Conservation (phyloP, 2,888 invertebrate genomes). For the Ophion ventricosus region DNA sequence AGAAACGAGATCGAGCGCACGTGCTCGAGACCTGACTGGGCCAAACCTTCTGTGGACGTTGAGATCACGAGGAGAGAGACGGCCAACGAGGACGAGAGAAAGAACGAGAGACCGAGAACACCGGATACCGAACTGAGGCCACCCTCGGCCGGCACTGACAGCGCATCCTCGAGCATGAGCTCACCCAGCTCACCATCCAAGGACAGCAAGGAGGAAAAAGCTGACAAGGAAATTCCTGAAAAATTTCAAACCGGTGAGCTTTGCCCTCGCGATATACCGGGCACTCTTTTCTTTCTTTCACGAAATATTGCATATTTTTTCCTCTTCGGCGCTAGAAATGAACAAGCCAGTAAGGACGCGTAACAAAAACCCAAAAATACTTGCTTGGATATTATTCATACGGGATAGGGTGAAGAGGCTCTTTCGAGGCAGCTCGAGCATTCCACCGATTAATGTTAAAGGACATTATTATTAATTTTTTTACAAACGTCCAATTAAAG, state of each 20-base stretch:
- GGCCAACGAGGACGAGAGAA: constrained; percentile 70
- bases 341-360: no score
- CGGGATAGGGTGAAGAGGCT: no score
- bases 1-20: constrained; percentile 72
- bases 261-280: constrained; percentile 21
- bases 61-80: constrained; percentile 75
- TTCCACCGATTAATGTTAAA: no score
- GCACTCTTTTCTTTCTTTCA: background rate
- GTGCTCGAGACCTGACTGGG: constrained; percentile 79
- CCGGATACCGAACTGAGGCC: constrained; percentile 79
- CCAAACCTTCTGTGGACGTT: constrained; percentile 75
- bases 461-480: no score
- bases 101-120: constrained; percentile 74
- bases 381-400: no score
- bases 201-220: constrained; percentile 81
- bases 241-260: constrained; percentile 79
- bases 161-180: constrained; percentile 81
- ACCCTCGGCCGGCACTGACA: constrained; percentile 78
- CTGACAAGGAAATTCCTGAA: constrained; percentile 80
- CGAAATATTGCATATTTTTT: no score
- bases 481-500: no score
- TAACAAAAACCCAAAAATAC: no score
- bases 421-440: no score
- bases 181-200: constrained; percentile 81
- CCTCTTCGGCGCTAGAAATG: no score